These are phyloP conservation scores for Esox lucius DNA, from an alignment of 2,797 vertebrate genomes.

Conservation along the genomic window DNA sequence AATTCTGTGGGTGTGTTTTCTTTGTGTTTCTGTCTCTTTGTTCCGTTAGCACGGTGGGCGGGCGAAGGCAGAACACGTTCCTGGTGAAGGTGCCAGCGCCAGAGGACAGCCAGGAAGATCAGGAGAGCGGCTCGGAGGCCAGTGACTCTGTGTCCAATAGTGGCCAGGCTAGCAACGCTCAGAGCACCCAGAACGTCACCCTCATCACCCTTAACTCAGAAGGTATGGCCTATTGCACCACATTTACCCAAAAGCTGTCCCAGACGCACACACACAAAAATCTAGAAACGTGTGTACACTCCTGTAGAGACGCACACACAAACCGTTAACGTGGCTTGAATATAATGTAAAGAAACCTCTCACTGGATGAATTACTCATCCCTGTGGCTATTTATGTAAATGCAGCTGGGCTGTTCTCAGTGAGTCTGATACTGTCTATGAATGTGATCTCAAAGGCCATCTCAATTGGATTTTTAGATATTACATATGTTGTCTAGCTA, in stretches of 20 bases:
- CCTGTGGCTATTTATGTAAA: not conserved
- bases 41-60: constrained; percentile 80
- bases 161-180: constrained; percentile 79
- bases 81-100: constrained; percentile 93
- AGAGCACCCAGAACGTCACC: constrained; percentile 91
- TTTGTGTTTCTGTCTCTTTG: constrained; percentile 4
- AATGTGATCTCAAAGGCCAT: not conserved
- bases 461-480: not conserved
- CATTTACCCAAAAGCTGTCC: not conserved
- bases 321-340: not conserved
- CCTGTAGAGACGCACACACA: no score
- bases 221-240: constrained; percentile 75
- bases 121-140: constrained; percentile 95
- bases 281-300: not conserved
- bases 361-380: not conserved
- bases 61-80: constrained; percentile 95
- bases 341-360: not conserved
- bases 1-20: constrained; percentile 2
- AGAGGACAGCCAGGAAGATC: constrained; percentile 93
- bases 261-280: not conserved
- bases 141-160: constrained; percentile 93
- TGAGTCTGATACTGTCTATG: not conserved
- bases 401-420: not conserved
- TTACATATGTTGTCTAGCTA: not conserved
- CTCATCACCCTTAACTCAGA: constrained; percentile 97